A percentile compares a stretch with the other conserved stretches of the same genome.
phyloP scores from a whole-genome alignment of 1,140 invertebrate species.

The Phymorhynchus buccinoides region DNA sequence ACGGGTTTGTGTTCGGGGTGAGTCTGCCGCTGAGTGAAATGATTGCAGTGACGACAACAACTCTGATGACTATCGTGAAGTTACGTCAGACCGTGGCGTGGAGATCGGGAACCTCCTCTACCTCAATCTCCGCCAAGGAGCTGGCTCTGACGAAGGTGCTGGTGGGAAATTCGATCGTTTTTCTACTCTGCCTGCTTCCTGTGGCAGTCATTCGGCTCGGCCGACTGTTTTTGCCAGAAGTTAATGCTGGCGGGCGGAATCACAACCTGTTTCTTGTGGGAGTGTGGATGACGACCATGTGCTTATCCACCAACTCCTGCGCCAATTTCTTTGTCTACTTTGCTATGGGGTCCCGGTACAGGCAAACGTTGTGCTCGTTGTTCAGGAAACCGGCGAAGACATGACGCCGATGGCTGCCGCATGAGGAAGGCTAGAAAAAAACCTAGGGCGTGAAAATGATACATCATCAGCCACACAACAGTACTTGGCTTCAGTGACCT shows the following conservation, averaged over 20 bases:
- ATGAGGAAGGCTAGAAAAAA: too few species aligned
- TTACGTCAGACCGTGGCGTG: not conserved
- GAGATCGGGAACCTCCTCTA: not conserved
- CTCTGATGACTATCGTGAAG: not conserved
- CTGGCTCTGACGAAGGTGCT: conserved; percentile 20
- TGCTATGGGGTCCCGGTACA: not conserved
- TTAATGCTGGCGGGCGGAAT: not conserved
- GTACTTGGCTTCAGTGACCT: too few species aligned
- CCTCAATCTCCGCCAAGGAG: not conserved
- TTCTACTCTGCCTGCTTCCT: not conserved
- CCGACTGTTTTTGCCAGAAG: not conserved
- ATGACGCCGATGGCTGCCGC: too few species aligned
- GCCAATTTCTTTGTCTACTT: not conserved
- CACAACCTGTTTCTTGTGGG: not conserved
- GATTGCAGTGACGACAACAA: not conserved
- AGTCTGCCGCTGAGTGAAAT: not conserved
- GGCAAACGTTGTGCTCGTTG: not conserved
- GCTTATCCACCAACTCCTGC: not conserved
- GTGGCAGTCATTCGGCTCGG: not conserved
- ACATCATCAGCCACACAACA: too few species aligned
- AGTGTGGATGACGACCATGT: not conserved
- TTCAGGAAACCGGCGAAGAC: too few species aligned
- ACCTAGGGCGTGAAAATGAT: too few species aligned
- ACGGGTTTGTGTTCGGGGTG: not conserved
- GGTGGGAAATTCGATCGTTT: conserved; percentile 2